Evolutionary conservation across 2,113 vertebrate genomes (phyloP).

Genomic region (Triplophysa tibetana): DNA sequence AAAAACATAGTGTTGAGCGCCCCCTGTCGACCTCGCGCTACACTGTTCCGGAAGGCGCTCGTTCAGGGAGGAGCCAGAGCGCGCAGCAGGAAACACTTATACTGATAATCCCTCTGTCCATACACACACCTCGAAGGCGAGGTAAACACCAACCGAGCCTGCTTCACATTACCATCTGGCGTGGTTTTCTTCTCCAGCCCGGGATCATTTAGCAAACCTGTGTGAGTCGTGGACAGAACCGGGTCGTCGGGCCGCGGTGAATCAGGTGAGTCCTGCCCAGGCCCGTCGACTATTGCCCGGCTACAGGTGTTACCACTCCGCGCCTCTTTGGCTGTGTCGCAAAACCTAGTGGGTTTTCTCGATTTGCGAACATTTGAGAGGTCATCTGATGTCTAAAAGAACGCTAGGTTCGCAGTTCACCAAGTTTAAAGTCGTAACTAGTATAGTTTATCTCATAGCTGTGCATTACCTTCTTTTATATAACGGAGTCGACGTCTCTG

Average conservation of each 20-base stretch:
- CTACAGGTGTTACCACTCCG: slow-evolving; percentile 60
- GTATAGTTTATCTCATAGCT: neutral
- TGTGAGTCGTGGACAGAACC: slow-evolving; percentile 52
- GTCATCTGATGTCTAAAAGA: neutral
- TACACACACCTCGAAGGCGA: slow-evolving; percentile 23
- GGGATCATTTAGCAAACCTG: neutral
- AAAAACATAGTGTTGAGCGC: neutral
- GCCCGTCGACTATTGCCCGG: slow-evolving; percentile 55
- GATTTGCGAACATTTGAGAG: neutral
- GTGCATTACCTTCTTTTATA: neutral
- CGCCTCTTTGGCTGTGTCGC: slow-evolving; percentile 8
- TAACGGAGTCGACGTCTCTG: neutral
- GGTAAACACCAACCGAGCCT: slow-evolving; percentile 8
- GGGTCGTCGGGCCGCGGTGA: slow-evolving; percentile 58
- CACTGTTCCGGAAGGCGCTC: slow-evolving; percentile 54
- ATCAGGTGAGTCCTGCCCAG: slow-evolving; percentile 71
- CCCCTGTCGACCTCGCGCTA: neutral
- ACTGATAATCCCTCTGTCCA: slow-evolving; percentile 37
- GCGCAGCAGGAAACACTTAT: slow-evolving; percentile 52
- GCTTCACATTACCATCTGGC: neutral
- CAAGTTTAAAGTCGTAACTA: neutral
- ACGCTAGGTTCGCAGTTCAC: neutral
- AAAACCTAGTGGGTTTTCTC: neutral
- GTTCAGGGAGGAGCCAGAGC: slow-evolving; percentile 52
- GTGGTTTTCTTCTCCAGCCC: slow-evolving; percentile 16